Base-by-base conservation (phyloP, 2,797 vertebrate genomes). In the Gallinago solitaria region DNA sequence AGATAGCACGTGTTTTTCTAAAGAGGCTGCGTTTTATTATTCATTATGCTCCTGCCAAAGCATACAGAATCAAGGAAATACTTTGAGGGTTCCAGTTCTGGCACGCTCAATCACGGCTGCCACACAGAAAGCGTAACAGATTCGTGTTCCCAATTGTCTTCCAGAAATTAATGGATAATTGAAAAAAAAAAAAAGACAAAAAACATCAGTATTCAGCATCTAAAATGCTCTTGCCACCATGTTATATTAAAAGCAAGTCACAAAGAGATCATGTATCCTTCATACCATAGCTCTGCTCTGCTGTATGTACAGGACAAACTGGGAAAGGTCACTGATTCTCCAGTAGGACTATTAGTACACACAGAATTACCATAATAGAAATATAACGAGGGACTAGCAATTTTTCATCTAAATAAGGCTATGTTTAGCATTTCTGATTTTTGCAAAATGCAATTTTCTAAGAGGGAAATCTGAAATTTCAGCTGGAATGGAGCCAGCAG, bases 1-100 rank as follows among this genome's bases (percentile, higher is more conserved):
- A 89, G 87, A 96, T 82, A 90, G n/a, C 54, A 88, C 7, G 1
- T 73, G 67, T 90, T 96, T 96, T 96, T 71, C 90, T 75, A 89
- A 53, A 89, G 91, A 89, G 91, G 92, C 94, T 92, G n/a, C 43
- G n/a, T 68, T 92, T 87, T 84, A 76, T 89, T 93, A 74, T 37
- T 84, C 83, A 77, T 92, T 93, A 82, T 57, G 15, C 19, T 89
- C 30, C 70, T 94, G 95, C 95, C 95, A 97, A 96, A 90, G 89
- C 95, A 94, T 32, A 97, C 91, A 93, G 69, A 82, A 94, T 90
- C 33, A 79, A 94, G 95, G 87, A 94, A 96, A 93, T 81, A 89
- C 28, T 95, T 88, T 60, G 50, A 57, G 5, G 4, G 67, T 56
- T 91, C 83, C 69, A 77, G 77, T 95, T 86, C 47, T 79, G 87